A percentile compares a stretch with the other conserved stretches of the same genome.
These are phyloP conservation scores for Ochotona princeps DNA, from an alignment of 2,113 vertebrate genomes.

Conservation along the genomic window DNA sequence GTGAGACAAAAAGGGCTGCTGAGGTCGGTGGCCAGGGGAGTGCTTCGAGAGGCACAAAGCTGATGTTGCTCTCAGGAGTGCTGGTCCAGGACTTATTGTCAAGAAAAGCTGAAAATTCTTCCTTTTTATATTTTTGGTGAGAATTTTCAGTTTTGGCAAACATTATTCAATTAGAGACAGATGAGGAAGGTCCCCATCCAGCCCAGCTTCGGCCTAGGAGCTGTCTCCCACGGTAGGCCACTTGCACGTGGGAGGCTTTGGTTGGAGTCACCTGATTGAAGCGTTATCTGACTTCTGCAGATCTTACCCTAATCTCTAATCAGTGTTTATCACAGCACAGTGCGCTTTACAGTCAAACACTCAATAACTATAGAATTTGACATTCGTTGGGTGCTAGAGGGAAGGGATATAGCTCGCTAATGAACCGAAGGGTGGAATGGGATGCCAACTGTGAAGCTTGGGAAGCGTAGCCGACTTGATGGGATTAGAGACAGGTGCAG, in stretches of 20 bases:
- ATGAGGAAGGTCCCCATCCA: not conserved
- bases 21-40: not conserved
- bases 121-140: not conserved
- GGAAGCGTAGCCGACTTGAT: not conserved
- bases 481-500: not conserved
- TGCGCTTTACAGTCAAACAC: not conserved
- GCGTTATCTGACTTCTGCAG: not conserved
- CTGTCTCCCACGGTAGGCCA: not conserved
- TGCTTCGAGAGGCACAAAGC: not conserved
- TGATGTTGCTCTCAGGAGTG: not conserved
- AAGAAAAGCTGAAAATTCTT: not conserved
- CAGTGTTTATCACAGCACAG: constrained; percentile 5
- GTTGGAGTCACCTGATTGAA: not conserved
- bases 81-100: not conserved
- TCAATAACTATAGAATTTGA: constrained; percentile 35
- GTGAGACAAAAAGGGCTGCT: not conserved
- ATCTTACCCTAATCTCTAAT: constrained; percentile 19
- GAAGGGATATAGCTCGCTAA: not conserved
- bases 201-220: not conserved
- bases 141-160: not conserved
- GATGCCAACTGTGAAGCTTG: not conserved
- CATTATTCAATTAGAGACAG: not conserved
- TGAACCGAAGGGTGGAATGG: not conserved
- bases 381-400: not conserved
- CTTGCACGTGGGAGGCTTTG: not conserved